Conservation (phyloP, 2,888 invertebrate species). For the Drosophila mimetica region DNA sequence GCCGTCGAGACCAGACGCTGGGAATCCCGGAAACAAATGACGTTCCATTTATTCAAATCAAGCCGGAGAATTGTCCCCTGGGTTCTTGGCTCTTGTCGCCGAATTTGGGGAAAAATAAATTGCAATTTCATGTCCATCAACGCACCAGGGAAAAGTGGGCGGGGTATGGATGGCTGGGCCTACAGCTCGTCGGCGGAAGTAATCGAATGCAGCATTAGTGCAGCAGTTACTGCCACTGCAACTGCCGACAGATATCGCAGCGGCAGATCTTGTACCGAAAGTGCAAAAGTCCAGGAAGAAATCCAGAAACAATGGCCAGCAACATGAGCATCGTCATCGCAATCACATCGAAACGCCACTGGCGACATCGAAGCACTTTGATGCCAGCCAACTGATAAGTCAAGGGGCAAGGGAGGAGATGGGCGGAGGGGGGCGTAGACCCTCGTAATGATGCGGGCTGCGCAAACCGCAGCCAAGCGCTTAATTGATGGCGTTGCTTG, state of each 20-base stretch:
- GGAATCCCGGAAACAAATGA: conserved; percentile 76
- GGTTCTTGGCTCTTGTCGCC: conserved; percentile 49
- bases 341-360: conserved; percentile 39
- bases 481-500: conserved; percentile 60
- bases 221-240: conserved; percentile 18
- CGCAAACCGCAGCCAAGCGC: conserved; percentile 39
- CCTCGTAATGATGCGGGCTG: conserved; percentile 58
- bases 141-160: conserved; percentile 17
- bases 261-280: conserved; percentile 48
- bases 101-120: conserved; percentile 73
- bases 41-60: conserved; percentile 81
- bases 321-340: conserved; percentile 54
- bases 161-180: neutral
- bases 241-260: conserved; percentile 55
- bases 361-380: conserved; percentile 34
- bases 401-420: too few relatives aligned
- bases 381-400: conserved; percentile 51
- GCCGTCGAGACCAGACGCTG: conserved; percentile 59
- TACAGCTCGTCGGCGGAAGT: conserved; percentile 19
- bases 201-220: conserved; percentile 16
- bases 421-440: neutral
- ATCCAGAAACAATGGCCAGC: conserved; percentile 39
- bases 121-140: conserved; percentile 79
- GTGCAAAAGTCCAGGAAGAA: conserved; percentile 27
- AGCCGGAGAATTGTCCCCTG: conserved; percentile 55